These are phyloP conservation scores for Hydropsyche betteni DNA, from an alignment of 2,888 invertebrate species.

Conservation along the genomic window DNA sequence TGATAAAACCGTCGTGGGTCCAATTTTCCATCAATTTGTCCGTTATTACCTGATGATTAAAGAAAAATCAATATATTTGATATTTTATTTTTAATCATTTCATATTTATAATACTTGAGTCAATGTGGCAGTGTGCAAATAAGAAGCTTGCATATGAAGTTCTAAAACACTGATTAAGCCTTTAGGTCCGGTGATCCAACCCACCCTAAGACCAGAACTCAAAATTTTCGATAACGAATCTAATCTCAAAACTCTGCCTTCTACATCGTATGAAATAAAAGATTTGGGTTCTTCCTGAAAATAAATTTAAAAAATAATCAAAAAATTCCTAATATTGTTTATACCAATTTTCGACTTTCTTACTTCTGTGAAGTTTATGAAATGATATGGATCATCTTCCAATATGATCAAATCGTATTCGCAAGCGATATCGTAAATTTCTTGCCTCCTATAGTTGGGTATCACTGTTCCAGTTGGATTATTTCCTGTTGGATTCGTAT, in stretches of 20 bases:
- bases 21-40: conserved; percentile 67
- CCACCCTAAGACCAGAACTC: conserved; percentile 76
- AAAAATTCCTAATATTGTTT: conserved; percentile 13
- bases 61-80: conserved; percentile 17
- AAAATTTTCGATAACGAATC: conserved; percentile 83
- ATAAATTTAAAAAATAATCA: conserved; percentile 19
- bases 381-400: conserved; percentile 87
- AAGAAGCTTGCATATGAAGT: conserved; percentile 76
- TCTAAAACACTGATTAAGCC: conserved; percentile 71
- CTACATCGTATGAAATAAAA: conserved; percentile 77
- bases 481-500: conserved; percentile 78
- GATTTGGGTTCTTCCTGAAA: conserved; percentile 67
- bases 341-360: conserved; percentile 52
- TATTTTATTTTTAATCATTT: not conserved
- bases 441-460: conserved; percentile 70
- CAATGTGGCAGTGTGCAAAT: conserved; percentile 71
- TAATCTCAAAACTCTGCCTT: conserved; percentile 78
- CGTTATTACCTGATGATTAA: conserved; percentile 64
- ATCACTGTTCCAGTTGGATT: conserved; percentile 81
- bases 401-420: conserved; percentile 79
- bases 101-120: conserved; percentile 67
- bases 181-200: conserved; percentile 77
- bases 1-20: conserved; percentile 69
- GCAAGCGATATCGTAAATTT: conserved; percentile 79
- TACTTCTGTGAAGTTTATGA: conserved; percentile 75